Conservation (phyloP, 2,888 invertebrate genomes). For the Poecilus cupreus region DNA sequence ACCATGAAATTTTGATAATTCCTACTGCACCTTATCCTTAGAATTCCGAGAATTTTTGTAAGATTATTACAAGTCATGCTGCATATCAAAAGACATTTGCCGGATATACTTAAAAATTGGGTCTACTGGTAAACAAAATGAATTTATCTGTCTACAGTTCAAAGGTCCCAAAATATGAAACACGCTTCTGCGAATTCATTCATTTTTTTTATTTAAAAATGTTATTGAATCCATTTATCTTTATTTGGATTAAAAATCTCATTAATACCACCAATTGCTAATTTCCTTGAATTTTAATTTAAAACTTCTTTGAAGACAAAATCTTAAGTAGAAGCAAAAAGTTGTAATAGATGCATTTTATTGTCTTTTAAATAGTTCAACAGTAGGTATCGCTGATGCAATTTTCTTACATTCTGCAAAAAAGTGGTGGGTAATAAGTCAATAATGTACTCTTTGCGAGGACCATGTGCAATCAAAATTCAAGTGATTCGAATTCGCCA, state of each 20-base stretch:
- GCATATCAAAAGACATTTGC: background rate
- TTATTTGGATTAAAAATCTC: background rate
- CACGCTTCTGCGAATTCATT: background rate
- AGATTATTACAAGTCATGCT: conserved; percentile 5
- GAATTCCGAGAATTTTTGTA: background rate
- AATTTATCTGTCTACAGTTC: conserved; percentile 23
- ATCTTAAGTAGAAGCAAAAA: background rate
- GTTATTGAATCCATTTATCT: background rate
- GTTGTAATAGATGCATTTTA: background rate
- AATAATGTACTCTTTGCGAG: no score
- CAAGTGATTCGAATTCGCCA: background rate
- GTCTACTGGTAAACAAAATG: conserved; percentile 1
- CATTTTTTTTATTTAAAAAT: background rate
- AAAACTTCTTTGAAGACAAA: background rate
- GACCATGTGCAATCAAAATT: background rate
- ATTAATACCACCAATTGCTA: background rate
- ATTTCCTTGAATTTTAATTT: conserved; percentile 5
- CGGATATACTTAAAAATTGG: conserved; percentile 6
- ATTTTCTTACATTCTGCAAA: no score
- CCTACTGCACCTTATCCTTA: background rate
- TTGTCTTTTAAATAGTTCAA: background rate
- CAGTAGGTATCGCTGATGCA: background rate
- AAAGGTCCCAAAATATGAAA: conserved; percentile 13
- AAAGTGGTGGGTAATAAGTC: no score
- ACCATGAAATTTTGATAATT: conserved; percentile 8